These are phyloP conservation scores for Oscheius sp. DNA, from an alignment of 1,140 invertebrate genomes.

Conservation along the genomic window DNA sequence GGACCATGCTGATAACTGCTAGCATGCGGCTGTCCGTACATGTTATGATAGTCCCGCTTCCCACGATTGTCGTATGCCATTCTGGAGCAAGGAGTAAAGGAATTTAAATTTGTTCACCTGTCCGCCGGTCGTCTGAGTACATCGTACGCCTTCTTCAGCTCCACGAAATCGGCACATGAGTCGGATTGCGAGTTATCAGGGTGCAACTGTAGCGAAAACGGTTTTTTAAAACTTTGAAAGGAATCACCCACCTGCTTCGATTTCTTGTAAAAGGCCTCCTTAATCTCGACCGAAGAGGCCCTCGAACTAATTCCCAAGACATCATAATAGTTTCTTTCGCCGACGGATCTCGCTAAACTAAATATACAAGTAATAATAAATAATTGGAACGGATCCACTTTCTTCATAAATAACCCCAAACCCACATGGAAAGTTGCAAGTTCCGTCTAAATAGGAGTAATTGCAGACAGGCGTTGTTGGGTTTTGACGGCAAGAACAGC, in stretches of 20 bases:
- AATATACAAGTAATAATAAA: too few relatives aligned
- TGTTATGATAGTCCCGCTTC: neutral
- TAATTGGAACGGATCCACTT: too few relatives aligned
- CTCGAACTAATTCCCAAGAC: constrained; percentile 1
- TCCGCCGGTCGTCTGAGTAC: constrained; percentile 12
- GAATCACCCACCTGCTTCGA: constrained; percentile 13
- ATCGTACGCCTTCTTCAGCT: constrained; percentile 24
- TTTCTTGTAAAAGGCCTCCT: constrained; percentile 23
- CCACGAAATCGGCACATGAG: constrained; percentile 9
- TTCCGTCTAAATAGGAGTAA: too few relatives aligned
- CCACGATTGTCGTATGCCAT: neutral
- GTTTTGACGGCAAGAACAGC: too few relatives aligned
- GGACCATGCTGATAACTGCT: neutral
- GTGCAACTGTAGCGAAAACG: constrained; percentile 5
- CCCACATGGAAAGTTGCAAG: too few relatives aligned
- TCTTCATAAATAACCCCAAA: too few relatives aligned
- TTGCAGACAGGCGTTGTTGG: too few relatives aligned
- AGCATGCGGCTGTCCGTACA: neutral
- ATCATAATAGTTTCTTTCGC: constrained; percentile 15
- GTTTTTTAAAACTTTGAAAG: neutral
- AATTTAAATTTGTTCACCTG: neutral
- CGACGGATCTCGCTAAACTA: too few relatives aligned
- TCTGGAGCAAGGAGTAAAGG: neutral
- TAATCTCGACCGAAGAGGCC: constrained; percentile 5
- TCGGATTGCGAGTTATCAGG: constrained; percentile 5